phyloP scores from a whole-genome alignment of 2,113 vertebrate genomes.

The Tyto alba region DNA sequence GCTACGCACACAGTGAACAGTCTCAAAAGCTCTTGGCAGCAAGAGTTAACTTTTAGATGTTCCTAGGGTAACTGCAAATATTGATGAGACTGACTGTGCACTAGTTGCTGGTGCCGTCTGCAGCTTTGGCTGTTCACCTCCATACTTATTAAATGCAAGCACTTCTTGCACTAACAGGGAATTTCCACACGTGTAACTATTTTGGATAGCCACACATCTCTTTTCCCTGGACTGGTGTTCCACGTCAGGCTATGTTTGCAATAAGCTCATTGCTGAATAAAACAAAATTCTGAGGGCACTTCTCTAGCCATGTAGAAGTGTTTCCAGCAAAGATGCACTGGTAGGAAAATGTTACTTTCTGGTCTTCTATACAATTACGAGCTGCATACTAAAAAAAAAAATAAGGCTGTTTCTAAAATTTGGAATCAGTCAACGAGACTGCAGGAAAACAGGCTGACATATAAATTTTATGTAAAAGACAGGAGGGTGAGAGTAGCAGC shows the following conservation, averaged over 20 bases:
- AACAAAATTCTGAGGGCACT: neutral
- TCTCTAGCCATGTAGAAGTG: accelerated
- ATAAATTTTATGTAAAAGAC: too few relatives aligned
- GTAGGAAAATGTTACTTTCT: neutral
- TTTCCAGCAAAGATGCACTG: neutral
- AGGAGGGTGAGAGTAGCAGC: neutral
- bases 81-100: neutral
- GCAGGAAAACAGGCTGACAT: neutral
- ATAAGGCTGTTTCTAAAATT: neutral
- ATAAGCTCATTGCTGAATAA: accelerated
- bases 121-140: neutral
- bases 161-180: too few relatives aligned
- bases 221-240: accelerated
- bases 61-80: neutral
- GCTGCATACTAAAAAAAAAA: neutral
- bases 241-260: neutral
- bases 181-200: accelerated
- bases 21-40: neutral
- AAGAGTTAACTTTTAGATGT: accelerated
- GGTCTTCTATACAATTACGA: neutral
- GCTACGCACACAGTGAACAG: accelerated
- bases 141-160: accelerated
- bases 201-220: accelerated
- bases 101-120: accelerated
- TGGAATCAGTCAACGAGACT: neutral